Evolutionary conservation across 2,888 invertebrate species (phyloP), one percentile per base, ranked within the genome.

Genomic region (Cepaea hortensis): DNA sequence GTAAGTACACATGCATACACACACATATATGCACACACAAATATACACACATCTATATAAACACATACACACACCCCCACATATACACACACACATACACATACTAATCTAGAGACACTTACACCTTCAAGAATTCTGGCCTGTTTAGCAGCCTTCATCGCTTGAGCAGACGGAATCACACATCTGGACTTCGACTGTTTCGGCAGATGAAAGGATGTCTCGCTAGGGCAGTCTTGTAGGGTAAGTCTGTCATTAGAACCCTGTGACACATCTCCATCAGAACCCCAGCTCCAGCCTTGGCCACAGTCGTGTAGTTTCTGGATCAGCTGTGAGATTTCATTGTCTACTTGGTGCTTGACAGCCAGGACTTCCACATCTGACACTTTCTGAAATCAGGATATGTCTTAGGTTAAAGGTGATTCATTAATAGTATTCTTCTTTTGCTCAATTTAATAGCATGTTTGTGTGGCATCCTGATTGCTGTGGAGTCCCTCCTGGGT

Each of bases 301-400:
- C 84, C 84, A 35, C 84, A 84, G 23, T 76, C 35, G 3, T 65
- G 84, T 5, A 84, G 76, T 50, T 11, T 75, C 20, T 76, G 65
- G 46, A 62, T 18, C 65, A 84, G 48, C 65, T 65, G 75, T 20
- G 84, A 76, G 13, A 75, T 20, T 20, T 84, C 84, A 15, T 7
- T 65, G 23, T 84, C 84, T 61, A 76, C 6, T 1, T 62, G 76
- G 15, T 62, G 48, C 18, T 50, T 76, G 35, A 84, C 20, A 9
- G 46, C 65, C 20, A 76, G 62, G 3, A 76, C n/a, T 13, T 76
- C 84, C 23, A 62, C 65, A 65, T 20, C 62, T 7, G 84, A 62
- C 11, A 84, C 65, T 84, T 76, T 84, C 84, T 84, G 84, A 48
- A 80, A 80, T 7, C n/a, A 3, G n/a, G 23, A 35, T 9, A 62